Percentiles rank a stretch among this genome's conserved stretches.
These are phyloP conservation scores for Sorex fumeus DNA, from an alignment of 2,113 vertebrate genomes.

Conservation along the genomic window DNA sequence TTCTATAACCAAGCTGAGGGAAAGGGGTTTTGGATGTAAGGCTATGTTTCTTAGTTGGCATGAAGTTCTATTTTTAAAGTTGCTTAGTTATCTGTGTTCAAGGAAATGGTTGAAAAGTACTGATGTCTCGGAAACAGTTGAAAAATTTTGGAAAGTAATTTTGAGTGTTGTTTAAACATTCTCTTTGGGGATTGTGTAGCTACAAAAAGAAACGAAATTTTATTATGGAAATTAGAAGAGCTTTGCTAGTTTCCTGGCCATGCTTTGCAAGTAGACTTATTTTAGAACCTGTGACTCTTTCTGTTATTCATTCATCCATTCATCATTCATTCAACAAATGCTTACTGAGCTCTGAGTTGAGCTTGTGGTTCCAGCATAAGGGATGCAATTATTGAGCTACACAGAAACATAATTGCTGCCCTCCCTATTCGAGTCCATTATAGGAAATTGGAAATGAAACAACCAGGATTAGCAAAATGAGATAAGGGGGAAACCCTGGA, in stretches of 20 bases:
- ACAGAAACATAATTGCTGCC: background rate
- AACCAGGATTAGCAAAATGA: background rate
- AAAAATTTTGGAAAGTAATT: slow-evolving; percentile 45
- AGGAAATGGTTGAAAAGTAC: slow-evolving; percentile 72
- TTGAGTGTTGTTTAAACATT: slow-evolving; percentile 60
- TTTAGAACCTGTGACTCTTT: slow-evolving; percentile 53
- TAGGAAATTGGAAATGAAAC: slow-evolving; percentile 23
- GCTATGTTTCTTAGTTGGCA: too few species aligned
- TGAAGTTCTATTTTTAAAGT: slow-evolving; percentile 47
- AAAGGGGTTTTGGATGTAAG: too few species aligned
- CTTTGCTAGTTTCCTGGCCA: slow-evolving; percentile 28
- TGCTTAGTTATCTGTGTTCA: slow-evolving; percentile 64
- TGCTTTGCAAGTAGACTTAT: slow-evolving; percentile 38
- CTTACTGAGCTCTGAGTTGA: background rate
- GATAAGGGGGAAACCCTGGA: background rate
- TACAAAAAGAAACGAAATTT: background rate
- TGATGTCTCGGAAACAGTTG: slow-evolving; percentile 10
- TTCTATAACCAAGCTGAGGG: background rate
- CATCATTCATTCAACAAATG: slow-evolving; percentile 30
- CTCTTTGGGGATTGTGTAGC: slow-evolving; percentile 43
- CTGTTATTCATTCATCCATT: background rate
- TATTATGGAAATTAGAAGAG: slow-evolving; percentile 30
- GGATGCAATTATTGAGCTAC: background rate
- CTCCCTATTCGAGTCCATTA: background rate
- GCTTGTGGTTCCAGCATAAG: background rate